Conservation (phyloP, 2,888 invertebrate genomes). For the Amphipoea lucens region DNA sequence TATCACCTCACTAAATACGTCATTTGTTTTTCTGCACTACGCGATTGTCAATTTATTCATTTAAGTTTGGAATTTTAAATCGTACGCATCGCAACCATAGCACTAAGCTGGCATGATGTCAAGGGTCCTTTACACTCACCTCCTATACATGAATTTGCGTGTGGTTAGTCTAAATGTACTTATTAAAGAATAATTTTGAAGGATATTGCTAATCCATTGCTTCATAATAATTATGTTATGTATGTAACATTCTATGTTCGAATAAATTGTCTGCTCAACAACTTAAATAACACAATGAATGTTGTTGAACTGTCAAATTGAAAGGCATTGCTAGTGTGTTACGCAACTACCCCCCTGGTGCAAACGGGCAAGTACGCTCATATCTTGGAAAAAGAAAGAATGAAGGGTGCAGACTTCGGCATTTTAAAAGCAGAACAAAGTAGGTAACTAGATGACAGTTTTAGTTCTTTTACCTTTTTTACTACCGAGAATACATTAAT, state of each 20-base stretch:
- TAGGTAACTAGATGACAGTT: neutral
- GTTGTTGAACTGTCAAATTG: neutral
- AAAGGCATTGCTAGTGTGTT: too few relatives aligned
- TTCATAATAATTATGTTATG: neutral
- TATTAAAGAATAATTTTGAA: constrained; percentile 39
- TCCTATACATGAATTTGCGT: constrained; percentile 7
- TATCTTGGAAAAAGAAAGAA: neutral
- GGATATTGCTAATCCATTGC: neutral
- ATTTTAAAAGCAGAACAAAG: neutral
- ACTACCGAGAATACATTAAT: neutral
- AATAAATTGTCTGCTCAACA: neutral
- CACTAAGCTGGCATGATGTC: neutral
- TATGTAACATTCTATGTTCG: neutral
- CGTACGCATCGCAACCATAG: neutral
- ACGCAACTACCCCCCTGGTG: neutral
- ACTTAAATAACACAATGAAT: neutral
- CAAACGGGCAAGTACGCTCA: constrained; percentile 16
- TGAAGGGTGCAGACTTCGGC: neutral
- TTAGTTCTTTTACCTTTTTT: neutral
- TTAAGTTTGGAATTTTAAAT: constrained; percentile 7
- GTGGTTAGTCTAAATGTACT: constrained; percentile 39
- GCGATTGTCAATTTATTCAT: constrained; percentile 5
- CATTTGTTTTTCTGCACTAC: constrained; percentile 22
- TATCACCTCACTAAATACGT: constrained; percentile 20
- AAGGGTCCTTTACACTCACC: neutral